Evolutionary conservation across 1,140 invertebrate genomes (phyloP).

Genomic region (Chelonus insularis): DNA sequence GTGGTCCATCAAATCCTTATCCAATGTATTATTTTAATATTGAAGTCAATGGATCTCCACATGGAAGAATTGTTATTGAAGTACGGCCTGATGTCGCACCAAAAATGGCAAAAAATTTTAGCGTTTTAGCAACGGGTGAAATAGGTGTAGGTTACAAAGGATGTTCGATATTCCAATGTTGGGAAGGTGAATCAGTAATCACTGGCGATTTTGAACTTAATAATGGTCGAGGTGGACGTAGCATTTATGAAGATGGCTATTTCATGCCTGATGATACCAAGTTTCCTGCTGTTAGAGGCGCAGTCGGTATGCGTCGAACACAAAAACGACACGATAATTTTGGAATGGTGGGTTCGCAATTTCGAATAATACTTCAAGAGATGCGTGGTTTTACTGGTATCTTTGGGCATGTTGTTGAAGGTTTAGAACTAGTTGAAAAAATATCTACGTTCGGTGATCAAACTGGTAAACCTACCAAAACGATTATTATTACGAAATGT

Average conservation of each 20-base stretch:
- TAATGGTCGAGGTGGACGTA: constrained; percentile 77
- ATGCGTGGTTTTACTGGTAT: constrained; percentile 83
- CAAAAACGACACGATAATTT: constrained; percentile 79
- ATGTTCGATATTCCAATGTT: constrained; percentile 79
- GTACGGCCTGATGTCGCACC: constrained; percentile 83
- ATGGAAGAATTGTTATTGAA: constrained; percentile 81
- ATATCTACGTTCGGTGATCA: constrained; percentile 77
- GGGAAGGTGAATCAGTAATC: constrained; percentile 79
- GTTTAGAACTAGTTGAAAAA: constrained; percentile 78
- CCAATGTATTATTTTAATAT: constrained; percentile 78
- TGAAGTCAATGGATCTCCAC: constrained; percentile 70
- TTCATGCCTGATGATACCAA: constrained; percentile 83
- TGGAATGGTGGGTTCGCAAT: constrained; percentile 82
- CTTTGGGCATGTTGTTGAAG: constrained; percentile 80
- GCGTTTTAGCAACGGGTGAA: constrained; percentile 77
- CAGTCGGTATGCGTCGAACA: constrained; percentile 80
- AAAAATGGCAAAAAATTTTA: constrained; percentile 90
- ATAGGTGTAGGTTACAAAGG: constrained; percentile 78
- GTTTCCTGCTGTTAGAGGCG: constrained; percentile 73
- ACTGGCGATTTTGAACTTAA: constrained; percentile 81
- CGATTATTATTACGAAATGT: constrained; percentile 75
- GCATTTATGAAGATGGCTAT: constrained; percentile 75
- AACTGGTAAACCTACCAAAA: constrained; percentile 75
- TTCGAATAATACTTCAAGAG: constrained; percentile 78
- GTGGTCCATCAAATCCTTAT: constrained; percentile 61